Conservation (phyloP, 2,113 vertebrate genomes). For the Gymnobelideus leadbeateri region DNA sequence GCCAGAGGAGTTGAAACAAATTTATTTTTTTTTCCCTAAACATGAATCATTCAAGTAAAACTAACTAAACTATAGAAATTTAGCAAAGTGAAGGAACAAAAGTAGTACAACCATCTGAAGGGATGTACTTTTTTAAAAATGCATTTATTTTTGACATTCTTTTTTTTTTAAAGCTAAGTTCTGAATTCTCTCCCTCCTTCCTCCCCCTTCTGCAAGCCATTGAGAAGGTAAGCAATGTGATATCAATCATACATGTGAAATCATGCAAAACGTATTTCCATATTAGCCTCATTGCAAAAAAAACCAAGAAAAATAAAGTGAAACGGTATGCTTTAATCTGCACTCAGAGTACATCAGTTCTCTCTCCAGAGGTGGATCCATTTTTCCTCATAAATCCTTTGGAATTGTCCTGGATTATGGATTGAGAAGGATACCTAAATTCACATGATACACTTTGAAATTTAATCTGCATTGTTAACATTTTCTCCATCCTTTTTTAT, state of each 20-base stretch:
- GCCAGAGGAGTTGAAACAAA: not conserved
- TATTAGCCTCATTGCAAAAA: not conserved
- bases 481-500: not conserved
- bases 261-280: not conserved
- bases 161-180: not conserved
- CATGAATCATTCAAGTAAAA: not conserved
- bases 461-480: not conserved
- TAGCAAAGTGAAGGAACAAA: not conserved
- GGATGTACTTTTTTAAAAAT: not conserved
- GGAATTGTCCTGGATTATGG: not conserved
- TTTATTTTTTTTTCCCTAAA: not conserved
- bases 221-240: not conserved
- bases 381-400: not conserved
- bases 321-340: not conserved
- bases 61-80: not conserved
- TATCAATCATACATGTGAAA: not conserved
- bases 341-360: not conserved
- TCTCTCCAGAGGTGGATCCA: not conserved
- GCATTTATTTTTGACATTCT: not conserved
- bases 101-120: not conserved
- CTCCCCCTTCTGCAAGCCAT: not conserved
- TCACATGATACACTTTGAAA: not conserved
- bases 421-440: not conserved
- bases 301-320: not conserved
- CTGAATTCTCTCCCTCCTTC: not conserved